phyloP scores from a whole-genome alignment of 2,113 vertebrate species.

The Odobenus rosmarus region DNA sequence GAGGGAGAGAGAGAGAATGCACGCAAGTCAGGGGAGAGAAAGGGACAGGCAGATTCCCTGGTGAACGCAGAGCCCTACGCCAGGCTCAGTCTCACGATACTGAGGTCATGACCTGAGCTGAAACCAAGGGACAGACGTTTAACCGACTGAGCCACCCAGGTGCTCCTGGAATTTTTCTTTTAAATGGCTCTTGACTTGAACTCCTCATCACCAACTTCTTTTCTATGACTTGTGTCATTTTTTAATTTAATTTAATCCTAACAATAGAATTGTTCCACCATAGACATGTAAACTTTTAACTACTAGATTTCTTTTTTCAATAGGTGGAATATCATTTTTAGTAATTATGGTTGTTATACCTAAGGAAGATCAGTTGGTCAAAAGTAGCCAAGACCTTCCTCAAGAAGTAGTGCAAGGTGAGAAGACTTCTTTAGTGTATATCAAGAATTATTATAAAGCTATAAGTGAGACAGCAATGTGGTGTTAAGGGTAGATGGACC shows the following conservation, averaged over 20 bases:
- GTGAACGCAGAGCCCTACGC: background rate
- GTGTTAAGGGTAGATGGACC: background rate
- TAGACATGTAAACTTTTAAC: background rate
- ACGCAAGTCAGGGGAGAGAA: background rate
- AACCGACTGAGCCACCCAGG: background rate
- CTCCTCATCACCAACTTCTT: background rate
- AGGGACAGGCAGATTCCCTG: background rate
- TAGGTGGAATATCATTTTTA: background rate
- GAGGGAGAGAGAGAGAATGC: background rate
- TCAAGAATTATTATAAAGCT: constrained; percentile 47
- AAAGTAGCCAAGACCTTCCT: background rate
- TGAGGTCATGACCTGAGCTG: background rate
- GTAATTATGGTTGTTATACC: background rate
- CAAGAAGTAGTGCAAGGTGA: background rate
- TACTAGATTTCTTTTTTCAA: background rate
- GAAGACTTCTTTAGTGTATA: background rate
- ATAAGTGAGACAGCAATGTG: background rate
- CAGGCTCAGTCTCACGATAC: background rate
- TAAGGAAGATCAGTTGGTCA: background rate
- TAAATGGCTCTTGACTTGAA: background rate
- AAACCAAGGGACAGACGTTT: background rate
- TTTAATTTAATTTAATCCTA: background rate
- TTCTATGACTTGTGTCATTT: background rate
- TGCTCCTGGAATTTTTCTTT: background rate
- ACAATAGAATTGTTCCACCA: background rate